Evolutionary conservation across 2,888 invertebrate genomes (phyloP), one percentile per base, ranked within the genome.

Genomic region (Diogma glabrata): DNA sequence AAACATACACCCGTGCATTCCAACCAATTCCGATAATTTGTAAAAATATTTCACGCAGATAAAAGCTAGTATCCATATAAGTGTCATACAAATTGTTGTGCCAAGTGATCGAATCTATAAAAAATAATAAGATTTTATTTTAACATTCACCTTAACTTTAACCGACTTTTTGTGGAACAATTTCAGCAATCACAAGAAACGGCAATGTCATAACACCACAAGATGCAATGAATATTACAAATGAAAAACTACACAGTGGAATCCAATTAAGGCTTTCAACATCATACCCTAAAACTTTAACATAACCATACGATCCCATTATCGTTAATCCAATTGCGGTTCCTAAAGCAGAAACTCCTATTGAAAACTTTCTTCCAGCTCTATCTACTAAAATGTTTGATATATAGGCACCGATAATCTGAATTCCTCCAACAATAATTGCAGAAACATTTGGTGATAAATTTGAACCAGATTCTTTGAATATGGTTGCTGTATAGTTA

Each of bases 401-500:
- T n/a, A 59, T 53, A 51, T 67, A 65, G 0, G 67, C 59, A 3
- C 70, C 69, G 10, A 67, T 2, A 12, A 66, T 26, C 54, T 70
- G 70, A 19, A 69, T 66, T 1, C 55, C 22, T 4, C 66, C 70
- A 28, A 69, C 66, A 5, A 67, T 55, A 3, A 69, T 67, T 4
- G 70, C 64, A 0, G 64, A 61, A 16, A 61, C 46, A 3, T 61
- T 1, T 1, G 70, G 66, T 1, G 62, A 45, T 12, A 70, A 38
- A 47, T 56, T 64, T 8, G 67, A 66, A 0, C 69, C 70, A 7
- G 67, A 59, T 51, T 64, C 55, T 23, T 62, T 17, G 43, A 70
- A 70, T 14, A 70, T 69, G 4, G 59, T 57, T 1, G 67, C 66
- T 5, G 70, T 65, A 24, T 67, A 69, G 52, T 63, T 69, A 7